Base-by-base conservation (phyloP, 2,888 invertebrate species). In the Criorhina ranunculi region DNA sequence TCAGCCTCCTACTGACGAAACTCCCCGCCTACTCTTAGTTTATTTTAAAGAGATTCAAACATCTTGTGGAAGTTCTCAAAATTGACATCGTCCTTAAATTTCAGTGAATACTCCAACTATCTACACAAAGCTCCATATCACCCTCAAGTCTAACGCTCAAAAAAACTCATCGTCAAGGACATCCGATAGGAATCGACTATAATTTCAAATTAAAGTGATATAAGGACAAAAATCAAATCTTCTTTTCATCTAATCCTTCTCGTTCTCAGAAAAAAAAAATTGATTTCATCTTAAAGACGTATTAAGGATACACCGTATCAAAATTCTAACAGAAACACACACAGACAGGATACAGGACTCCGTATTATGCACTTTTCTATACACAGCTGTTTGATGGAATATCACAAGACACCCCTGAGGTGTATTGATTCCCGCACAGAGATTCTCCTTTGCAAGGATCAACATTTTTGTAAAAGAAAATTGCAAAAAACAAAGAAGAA, bases 401-500 rank as follows among this genome's bases (percentile, higher is more conserved):
- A 62, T 44, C 44, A 33, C 8, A 11, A 51, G 9, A 37, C 53
- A 40, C 53, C 66, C 66, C 40, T 15, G 15, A 53, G n/a, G n/a
- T n/a, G 35, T 67, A 73, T 73, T 62, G 53, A 55, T 73, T 53
- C 24, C 37, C 24, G 66, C 66, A 24, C 24, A 24, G 2, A 35
- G 49, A 49, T 51, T 66, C 51, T 33, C 17, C 33, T 24, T 37
- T 11, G 19, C 12, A 19, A 35, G 35, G 4, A 12, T 15, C 5
- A 51, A 29, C 8, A 24, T 3, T 19, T 19, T 19, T 9, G 7
- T n/a, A 3, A 37, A 24, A 40, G n/a, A 57, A 57, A 40, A 37
- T n/a, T 37, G 19, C 19, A 19, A 35, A 37, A 24, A 8, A 57
- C 3, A 19, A 57, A 40, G 19, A 11, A 33, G 17, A 17, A 2